Evolutionary conservation across 2,113 vertebrate genomes (phyloP), one percentile per base, ranked within the genome.

Genomic region (Serilophus lunatus): DNA sequence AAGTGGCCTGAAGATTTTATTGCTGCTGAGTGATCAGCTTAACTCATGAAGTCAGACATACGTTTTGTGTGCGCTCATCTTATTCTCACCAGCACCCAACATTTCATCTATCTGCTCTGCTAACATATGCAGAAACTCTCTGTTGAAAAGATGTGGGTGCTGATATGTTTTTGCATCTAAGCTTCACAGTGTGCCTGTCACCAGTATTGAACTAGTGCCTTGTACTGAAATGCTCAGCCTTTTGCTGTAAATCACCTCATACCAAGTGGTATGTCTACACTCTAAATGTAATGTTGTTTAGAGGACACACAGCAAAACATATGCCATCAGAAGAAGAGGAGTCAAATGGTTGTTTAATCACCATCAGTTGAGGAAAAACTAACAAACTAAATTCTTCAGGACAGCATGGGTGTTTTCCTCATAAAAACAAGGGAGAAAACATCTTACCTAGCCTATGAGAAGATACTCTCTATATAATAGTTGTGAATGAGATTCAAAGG

Each of bases 1-100:
- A 91, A 92, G 90, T 54, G 63, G 40, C 40, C 93, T 92, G 64
- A 95, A 93, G 59, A 63, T 78, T 95, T 96, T 94, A 88, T 80
- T 83, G 71, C 40, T 86, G 49, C 22, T 88, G 15, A 10, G 20
- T 49, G 20, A 51, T 66, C 59, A 94, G 7, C 61, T 80, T 74
- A 72, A 74, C 23, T 85, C 50, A 36, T 80, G 54, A 82, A 93
- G 31, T 80, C 79, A 88, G 68, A 77, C 40, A 22, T 33, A 59
- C 5, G 8, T 65, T 54, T 79, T 23, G 81, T 0, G 0, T 82
- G 61, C 36, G 51, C 61, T 88, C 85, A 86, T 94, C 93, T 74
- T 74, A 51, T 44, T 91, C 68, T n/a, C 69, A 75, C 19, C 2
- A 1, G 47, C 28, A 78, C 13, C 8, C 70, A 70, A 42, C 76